Evolutionary conservation across 2,113 vertebrate genomes (phyloP), one percentile per base, ranked within the genome.

Genomic region (Spea bombifrons): DNA sequence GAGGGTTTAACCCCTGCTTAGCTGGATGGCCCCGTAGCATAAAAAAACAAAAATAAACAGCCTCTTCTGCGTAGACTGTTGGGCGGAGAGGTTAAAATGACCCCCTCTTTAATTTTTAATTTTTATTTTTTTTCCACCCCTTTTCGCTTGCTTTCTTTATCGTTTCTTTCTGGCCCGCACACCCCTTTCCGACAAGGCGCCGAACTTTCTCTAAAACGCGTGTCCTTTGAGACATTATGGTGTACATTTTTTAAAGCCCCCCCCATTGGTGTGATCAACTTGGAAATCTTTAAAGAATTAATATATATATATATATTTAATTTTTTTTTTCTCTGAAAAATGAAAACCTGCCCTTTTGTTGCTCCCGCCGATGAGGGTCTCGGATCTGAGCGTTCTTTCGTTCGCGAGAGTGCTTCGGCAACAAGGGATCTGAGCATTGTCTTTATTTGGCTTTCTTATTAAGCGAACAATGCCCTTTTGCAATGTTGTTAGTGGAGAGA

Each of bases 401-500:
- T 74, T 74, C 72, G 47, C 72, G 48, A 63, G 70, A 45, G 64
- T 10, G 13, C 12, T 50, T 75, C 17, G 73, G 17, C 66, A 66
- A 66, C 47, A 75, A 48, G 74, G 57, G 74, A 52, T 66, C 46
- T 13, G 45, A 75, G 75, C 65, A 57, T 17, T 49, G 65, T 10
- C 50, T 76, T 53, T 76, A 57, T 76, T 76, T 76, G 75, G 50
- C 64, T 76, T 76, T 76, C 65, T 68, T 52, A 76, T 76, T 75
- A 75, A 43, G 7, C 5, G 5, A 45, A 68, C 75, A 76, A 76
- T 76, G 44, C 57, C 75, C 75, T 50, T 55, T 45, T 13, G 52
- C 43, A 5, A 5, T 43, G 30, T 44, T 12, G 5, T 57, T 15
- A 7, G 44, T 15, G 44, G n/a, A 13, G 70, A 75, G 66, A 65